Conservation (phyloP, 1,140 invertebrate genomes). For the Drosophila sulfurigaster region DNA sequence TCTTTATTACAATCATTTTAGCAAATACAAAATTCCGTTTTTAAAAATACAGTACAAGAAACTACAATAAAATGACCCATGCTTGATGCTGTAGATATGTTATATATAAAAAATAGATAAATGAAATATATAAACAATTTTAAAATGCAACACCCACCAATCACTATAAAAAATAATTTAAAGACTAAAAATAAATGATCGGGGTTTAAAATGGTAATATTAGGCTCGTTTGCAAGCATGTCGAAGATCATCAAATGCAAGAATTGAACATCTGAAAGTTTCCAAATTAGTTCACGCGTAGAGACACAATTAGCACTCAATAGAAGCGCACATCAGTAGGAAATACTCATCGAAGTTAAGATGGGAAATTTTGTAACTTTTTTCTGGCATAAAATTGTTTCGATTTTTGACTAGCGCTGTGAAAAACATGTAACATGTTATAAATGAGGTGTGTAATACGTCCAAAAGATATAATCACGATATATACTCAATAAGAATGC, state of each 20-base stretch:
- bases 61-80: too few species aligned
- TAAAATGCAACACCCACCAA: too few species aligned
- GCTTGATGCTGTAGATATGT: too few species aligned
- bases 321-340: slow-evolving; percentile 27
- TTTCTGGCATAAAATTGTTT: slow-evolving; percentile 13
- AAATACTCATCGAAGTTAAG: slow-evolving; percentile 20
- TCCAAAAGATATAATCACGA: slow-evolving; percentile 64
- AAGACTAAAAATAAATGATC: too few species aligned
- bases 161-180: too few species aligned
- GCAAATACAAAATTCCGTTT: too few species aligned
- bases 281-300: slow-evolving; percentile 26
- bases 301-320: slow-evolving; percentile 7
- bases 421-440: slow-evolving; percentile 9
- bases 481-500: slow-evolving; percentile 37
- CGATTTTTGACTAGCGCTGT: slow-evolving; percentile 67
- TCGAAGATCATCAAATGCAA: not conserved
- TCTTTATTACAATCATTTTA: not conserved
- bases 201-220: too few species aligned
- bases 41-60: too few species aligned
- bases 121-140: too few species aligned
- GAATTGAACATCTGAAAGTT: not conserved
- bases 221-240: slow-evolving; percentile 11
- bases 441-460: slow-evolving; percentile 37
- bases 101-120: too few species aligned
- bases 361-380: slow-evolving; percentile 37